Conservation (phyloP, 1,140 invertebrate species). For the Cotesia typhae region DNA sequence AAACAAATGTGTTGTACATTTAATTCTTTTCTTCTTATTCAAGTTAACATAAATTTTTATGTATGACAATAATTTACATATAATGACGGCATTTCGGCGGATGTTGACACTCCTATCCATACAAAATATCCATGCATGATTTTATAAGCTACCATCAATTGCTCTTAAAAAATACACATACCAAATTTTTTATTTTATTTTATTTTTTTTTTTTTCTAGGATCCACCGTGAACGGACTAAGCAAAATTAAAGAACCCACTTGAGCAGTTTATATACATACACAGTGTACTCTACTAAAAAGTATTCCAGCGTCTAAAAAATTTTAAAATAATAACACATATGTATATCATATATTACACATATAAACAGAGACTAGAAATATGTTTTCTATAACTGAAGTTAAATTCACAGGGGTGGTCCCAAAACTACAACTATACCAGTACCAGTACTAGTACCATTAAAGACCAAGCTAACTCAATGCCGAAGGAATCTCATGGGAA, state of each 20-base stretch:
- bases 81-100: constrained; percentile 54
- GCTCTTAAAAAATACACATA: constrained; percentile 12
- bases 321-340: no score
- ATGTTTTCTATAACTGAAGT: no score
- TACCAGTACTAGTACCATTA: no score
- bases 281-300: no score
- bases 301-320: no score
- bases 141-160: constrained; percentile 8
- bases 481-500: no score
- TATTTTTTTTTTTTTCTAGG: not conserved
- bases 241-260: constrained; percentile 6
- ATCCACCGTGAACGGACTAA: not conserved
- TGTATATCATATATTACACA: no score
- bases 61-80: constrained; percentile 50
- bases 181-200: not conserved
- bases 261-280: not conserved
- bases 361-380: no score
- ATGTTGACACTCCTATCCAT: constrained; percentile 48
- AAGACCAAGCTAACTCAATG: no score
- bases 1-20: constrained; percentile 5
- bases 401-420: no score
- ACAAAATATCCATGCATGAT: constrained; percentile 19
- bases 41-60: constrained; percentile 51
- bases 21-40: constrained; percentile 20
- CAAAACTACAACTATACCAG: no score